These are phyloP conservation scores for Eupithecia subumbrata DNA, from an alignment of 2,888 invertebrate genomes.

Conservation along the genomic window DNA sequence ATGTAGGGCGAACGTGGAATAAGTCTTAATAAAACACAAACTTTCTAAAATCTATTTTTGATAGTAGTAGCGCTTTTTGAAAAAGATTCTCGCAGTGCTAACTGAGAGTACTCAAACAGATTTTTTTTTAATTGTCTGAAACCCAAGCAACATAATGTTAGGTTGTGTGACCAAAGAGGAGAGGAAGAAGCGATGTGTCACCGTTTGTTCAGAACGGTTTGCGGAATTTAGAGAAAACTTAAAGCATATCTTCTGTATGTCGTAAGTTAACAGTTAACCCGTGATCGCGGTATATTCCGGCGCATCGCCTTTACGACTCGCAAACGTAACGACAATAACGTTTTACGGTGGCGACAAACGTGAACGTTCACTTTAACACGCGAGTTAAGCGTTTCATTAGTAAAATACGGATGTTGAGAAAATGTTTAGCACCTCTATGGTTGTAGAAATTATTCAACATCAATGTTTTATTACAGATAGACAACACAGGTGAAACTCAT, in stretches of 20 bases:
- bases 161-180: too few relatives aligned
- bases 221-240: too few relatives aligned
- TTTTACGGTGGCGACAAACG: conserved; percentile 21
- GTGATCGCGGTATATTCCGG: conserved; percentile 22
- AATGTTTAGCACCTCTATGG: not conserved
- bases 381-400: conserved; percentile 9
- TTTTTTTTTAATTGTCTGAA: not conserved
- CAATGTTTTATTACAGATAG: not conserved
- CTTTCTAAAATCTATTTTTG: not conserved
- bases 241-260: not conserved
- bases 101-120: not conserved
- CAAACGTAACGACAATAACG: conserved; percentile 27
- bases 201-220: not conserved
- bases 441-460: not conserved
- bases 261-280: not conserved
- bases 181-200: not conserved
- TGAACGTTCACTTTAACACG: conserved; percentile 12
- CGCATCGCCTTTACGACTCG: conserved; percentile 38
- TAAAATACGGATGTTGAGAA: conserved; percentile 1
- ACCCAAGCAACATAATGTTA: not conserved
- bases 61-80: not conserved
- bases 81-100: not conserved
- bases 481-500: too few relatives aligned
- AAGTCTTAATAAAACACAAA: not conserved
- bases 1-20: too few relatives aligned